These are phyloP conservation scores for Eira barbara DNA, from an alignment of 2,113 vertebrate species.

Conservation along the genomic window DNA sequence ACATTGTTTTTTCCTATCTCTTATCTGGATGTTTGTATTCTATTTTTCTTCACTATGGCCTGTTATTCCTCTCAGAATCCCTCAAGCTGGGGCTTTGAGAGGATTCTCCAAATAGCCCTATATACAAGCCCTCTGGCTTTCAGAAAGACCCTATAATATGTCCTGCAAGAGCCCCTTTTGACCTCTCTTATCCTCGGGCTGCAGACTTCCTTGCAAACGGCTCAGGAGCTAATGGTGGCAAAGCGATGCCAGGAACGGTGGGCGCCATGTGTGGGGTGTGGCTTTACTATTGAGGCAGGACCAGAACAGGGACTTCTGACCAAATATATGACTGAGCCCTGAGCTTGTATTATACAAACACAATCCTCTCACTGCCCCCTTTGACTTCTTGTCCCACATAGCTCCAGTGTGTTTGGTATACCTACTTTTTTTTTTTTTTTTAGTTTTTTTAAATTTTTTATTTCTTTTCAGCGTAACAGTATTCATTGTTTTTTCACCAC, in stretches of 20 bases:
- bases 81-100: constrained; percentile 9
- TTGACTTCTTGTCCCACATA: neutral
- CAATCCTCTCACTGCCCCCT: neutral
- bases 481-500: too few species aligned
- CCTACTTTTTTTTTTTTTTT: neutral
- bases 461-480: too few species aligned
- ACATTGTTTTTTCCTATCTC: neutral
- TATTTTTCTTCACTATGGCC: neutral
- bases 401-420: neutral
- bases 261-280: neutral
- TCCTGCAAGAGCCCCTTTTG: neutral
- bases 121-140: neutral
- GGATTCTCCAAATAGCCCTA: neutral
- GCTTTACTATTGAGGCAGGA: neutral
- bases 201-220: neutral
- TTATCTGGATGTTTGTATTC: neutral
- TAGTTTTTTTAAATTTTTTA: too few species aligned
- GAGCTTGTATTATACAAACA: neutral
- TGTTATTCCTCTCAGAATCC: neutral
- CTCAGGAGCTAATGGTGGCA: neutral
- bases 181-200: neutral
- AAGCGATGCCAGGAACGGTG: neutral
- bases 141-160: neutral
- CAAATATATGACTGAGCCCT: neutral
- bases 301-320: neutral